These are phyloP conservation scores for Lucilia cuprina DNA, from an alignment of 1,140 invertebrate species.

Conservation along the genomic window DNA sequence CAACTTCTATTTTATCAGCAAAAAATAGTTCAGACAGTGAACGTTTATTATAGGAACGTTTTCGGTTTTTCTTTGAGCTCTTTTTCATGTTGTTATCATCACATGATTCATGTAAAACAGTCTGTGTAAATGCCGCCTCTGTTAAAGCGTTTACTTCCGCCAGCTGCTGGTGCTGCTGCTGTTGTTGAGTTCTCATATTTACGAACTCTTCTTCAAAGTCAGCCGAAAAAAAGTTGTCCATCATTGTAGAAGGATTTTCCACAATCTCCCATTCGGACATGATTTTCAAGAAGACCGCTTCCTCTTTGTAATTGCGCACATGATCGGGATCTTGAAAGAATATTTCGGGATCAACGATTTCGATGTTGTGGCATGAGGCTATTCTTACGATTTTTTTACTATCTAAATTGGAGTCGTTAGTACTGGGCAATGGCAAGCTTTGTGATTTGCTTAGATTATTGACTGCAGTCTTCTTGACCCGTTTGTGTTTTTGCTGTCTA, in stretches of 20 bases:
- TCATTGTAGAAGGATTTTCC: slow-evolving; percentile 47
- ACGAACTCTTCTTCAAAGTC: slow-evolving; percentile 59
- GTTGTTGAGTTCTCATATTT: slow-evolving; percentile 41
- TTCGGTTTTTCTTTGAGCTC: not conserved
- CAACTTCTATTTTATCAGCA: slow-evolving; percentile 50
- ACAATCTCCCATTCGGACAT: slow-evolving; percentile 61
- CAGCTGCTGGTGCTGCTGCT: not conserved
- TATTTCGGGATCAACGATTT: slow-evolving; percentile 54
- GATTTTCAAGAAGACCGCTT: slow-evolving; percentile 52
- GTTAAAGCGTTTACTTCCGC: not conserved
- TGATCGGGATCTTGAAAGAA: slow-evolving; percentile 61
- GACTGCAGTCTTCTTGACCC: slow-evolving; percentile 38
- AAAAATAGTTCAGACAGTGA: slow-evolving; percentile 36
- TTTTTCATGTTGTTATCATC: not conserved
- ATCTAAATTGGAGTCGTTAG: not conserved
- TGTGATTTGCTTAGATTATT: not conserved
- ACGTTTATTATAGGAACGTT: slow-evolving; percentile 30
- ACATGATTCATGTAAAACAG: not conserved
- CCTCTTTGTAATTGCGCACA: slow-evolving; percentile 55
- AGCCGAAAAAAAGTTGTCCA: slow-evolving; percentile 51
- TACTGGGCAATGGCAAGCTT: not conserved
- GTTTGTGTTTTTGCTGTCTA: slow-evolving; percentile 43
- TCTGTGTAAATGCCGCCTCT: not conserved
- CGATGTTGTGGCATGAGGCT: slow-evolving; percentile 46
- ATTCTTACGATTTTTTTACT: slow-evolving; percentile 42